A percentile compares a stretch with the other conserved stretches of the same genome.
phyloP scores from a whole-genome alignment of 2,797 vertebrate genomes.

The Helarctos malayanus region DNA sequence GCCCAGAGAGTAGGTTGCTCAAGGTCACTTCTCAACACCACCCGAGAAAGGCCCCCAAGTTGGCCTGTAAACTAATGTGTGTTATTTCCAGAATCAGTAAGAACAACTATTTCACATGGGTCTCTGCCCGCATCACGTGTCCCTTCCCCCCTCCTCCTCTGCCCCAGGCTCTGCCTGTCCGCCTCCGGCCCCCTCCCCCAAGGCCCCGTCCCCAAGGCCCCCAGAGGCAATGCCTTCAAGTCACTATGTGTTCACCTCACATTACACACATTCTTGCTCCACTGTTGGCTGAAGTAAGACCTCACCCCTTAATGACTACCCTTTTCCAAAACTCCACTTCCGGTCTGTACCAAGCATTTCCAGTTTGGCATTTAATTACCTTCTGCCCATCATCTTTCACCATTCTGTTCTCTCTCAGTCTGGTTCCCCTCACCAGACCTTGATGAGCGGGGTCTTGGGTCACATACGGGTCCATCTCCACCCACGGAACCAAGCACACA shows the following conservation, averaged over 20 bases:
- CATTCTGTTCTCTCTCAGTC: neutral
- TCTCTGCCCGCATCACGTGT: neutral
- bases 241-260: fast-evolving
- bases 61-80: neutral
- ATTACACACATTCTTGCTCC: neutral
- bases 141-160: neutral
- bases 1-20: neutral
- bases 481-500: neutral
- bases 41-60: neutral
- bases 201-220: neutral
- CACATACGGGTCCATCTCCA: neutral
- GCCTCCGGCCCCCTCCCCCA: fast-evolving
- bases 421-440: neutral
- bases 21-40: neutral
- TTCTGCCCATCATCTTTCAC: neutral
- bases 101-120: neutral
- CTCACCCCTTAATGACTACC: neutral
- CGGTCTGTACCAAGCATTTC: neutral
- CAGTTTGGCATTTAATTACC: neutral
- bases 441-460: neutral
- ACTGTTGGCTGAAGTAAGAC: neutral
- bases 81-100: neutral
- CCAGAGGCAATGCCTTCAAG: neutral
- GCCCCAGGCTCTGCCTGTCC: neutral
- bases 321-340: slow-evolving; percentile 19